Conservation (phyloP, 2,113 vertebrate genomes). For the Elephantulus edwardii region DNA sequence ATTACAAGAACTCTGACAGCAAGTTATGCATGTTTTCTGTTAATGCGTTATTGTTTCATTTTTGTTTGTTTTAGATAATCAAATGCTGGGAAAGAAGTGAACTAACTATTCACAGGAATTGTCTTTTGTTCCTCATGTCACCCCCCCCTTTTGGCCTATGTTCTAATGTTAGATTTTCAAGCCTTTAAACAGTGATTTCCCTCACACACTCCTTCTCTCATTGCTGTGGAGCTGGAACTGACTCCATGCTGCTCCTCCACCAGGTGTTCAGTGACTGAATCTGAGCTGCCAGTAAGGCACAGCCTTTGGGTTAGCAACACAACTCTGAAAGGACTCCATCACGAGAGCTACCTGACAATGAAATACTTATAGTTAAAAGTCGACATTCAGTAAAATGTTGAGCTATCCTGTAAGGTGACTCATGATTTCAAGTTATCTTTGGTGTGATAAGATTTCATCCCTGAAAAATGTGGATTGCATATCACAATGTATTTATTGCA, state of each 20-base stretch:
- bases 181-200: neutral
- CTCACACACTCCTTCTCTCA: too few species aligned
- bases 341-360: too few species aligned
- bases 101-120: neutral
- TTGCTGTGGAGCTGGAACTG: too few species aligned
- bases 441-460: constrained; percentile 29
- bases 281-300: too few species aligned
- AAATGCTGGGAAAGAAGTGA: neutral
- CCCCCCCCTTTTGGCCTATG: neutral
- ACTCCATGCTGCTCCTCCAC: too few species aligned
- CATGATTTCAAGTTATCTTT: constrained; percentile 41
- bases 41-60: neutral
- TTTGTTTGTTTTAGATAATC: neutral
- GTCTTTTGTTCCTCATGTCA: neutral
- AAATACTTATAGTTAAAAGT: constrained; percentile 53
- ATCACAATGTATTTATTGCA: neutral
- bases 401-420: constrained; percentile 8
- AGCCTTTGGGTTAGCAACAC: too few species aligned
- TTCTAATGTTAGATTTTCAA: constrained; percentile 25
- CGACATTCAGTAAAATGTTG: constrained; percentile 14
- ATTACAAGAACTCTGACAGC: neutral
- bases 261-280: too few species aligned
- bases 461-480: constrained; percentile 24
- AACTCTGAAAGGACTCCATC: too few species aligned
- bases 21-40: neutral